phyloP scores from a whole-genome alignment of 1,140 invertebrate genomes.

The Gryllus bimaculatus region DNA sequence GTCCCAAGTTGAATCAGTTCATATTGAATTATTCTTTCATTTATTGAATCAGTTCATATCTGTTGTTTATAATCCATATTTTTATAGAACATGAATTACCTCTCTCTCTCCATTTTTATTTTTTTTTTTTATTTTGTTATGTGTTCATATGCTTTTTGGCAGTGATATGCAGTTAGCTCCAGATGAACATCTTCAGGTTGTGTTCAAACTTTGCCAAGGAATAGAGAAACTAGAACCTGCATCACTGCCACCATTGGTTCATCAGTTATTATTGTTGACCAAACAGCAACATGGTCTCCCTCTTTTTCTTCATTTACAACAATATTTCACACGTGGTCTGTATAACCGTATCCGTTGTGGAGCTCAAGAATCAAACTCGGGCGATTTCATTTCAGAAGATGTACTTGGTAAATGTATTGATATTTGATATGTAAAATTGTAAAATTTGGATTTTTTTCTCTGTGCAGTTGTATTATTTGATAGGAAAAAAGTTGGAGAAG shows the following conservation, averaged over 20 bases:
- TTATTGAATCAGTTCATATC: no score
- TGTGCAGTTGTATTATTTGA: no score
- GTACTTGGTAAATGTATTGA: not conserved
- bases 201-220: not conserved
- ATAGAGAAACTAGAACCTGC: not conserved
- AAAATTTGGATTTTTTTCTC: no score
- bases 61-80: no score
- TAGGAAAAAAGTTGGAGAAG: no score
- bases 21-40: no score
- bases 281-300: not conserved
- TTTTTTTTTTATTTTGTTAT: no score
- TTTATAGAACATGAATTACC: no score
- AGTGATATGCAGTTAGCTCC: not conserved
- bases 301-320: not conserved
- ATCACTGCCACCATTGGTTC: not conserved
- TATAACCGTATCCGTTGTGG: not conserved
- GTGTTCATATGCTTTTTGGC: not conserved
- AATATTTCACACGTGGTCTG: not conserved
- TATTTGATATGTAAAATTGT: not conserved
- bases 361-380: not conserved
- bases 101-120: no score
- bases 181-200: not conserved
- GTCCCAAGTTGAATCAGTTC: no score
- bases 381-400: not conserved
- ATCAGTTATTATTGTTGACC: not conserved